Base-by-base conservation (phyloP, 2,113 vertebrate genomes). In the Stegostoma tigrinum region DNA sequence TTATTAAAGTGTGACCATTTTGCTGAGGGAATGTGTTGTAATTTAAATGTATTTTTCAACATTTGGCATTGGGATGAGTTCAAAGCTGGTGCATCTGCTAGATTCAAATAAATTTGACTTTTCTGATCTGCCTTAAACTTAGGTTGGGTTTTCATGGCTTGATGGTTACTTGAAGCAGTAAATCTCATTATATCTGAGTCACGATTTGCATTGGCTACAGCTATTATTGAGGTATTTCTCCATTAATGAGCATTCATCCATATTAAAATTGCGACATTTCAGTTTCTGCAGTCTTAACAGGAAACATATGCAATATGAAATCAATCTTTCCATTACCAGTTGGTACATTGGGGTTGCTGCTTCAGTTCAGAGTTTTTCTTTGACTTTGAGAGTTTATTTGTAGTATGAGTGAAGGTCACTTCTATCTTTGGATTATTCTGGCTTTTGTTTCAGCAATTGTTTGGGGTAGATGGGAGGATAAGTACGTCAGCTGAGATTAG, bases 1-100 rank as follows among this genome's bases (percentile, higher is more conserved):
- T 95, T 72, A 95, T 95, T 97, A 96, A 97, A 97, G 96, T 96
- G 97, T 96, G 96, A 97, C 97, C 97, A 96, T 97, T 98, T 98
- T 97, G 97, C 97, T 96, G 96, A 70, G 97, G 97, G 97, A 97
- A 97, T 97, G 98, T 97, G 97, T 97, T 97, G 97, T 97, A 98
- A 97, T 98, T 98, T 98, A 98, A 97, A 97, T 98, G 97, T 97
- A 97, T 97, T 97, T 96, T 85, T 96, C 97, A 97, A 98, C 98
- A 98, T 97, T 98, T 98, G 98, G 97, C 98, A 96, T 98, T 97
- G 97, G 96, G 97, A 96, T 97, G 96, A 97, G 97, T 96, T 97
- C 96, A 97, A 96, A 96, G 96, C 95, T 96, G 96, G 96, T 96
- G 95, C 97, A 97, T 97, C 97, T 97, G 96, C 96, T 96, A 97